Percentiles rank a stretch among this genome's conserved stretches.
These are phyloP conservation scores for Drosophila hamatofila DNA, from an alignment of 2,888 invertebrate genomes.

Conservation along the genomic window DNA sequence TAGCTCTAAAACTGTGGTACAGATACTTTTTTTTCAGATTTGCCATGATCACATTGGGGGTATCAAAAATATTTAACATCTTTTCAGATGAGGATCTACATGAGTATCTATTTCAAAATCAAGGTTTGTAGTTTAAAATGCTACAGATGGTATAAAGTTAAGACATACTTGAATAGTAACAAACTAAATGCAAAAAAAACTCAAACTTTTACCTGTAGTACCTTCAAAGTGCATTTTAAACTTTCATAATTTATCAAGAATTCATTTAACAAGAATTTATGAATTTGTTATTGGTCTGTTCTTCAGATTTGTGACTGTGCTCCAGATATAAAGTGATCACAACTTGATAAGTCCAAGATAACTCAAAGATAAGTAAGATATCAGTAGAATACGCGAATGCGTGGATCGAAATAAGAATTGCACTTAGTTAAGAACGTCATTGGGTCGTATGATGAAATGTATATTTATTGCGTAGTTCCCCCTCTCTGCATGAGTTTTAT, in stretches of 20 bases:
- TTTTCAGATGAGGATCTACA: too few relatives aligned
- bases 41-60: neutral
- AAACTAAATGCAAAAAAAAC: too few relatives aligned
- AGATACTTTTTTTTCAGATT: too few relatives aligned
- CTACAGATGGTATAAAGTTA: too few relatives aligned
- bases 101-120: too few relatives aligned
- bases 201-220: neutral
- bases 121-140: too few relatives aligned
- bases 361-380: neutral
- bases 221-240: neutral
- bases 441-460: neutral
- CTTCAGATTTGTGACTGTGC: neutral
- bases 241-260: neutral
- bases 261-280: neutral
- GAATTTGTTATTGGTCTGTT: neutral
- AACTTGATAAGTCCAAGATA: neutral
- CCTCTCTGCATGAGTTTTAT: neutral
- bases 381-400: neutral
- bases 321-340: neutral
- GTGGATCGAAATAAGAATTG: neutral
- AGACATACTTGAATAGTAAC: too few relatives aligned
- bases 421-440: neutral
- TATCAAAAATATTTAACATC: too few relatives aligned
- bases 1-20: too few relatives aligned
- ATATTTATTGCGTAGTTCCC: neutral